A percentile compares a stretch with the other conserved stretches of the same genome.
phyloP scores from a whole-genome alignment of 2,113 vertebrate species.

The Leptosomus discolor region DNA sequence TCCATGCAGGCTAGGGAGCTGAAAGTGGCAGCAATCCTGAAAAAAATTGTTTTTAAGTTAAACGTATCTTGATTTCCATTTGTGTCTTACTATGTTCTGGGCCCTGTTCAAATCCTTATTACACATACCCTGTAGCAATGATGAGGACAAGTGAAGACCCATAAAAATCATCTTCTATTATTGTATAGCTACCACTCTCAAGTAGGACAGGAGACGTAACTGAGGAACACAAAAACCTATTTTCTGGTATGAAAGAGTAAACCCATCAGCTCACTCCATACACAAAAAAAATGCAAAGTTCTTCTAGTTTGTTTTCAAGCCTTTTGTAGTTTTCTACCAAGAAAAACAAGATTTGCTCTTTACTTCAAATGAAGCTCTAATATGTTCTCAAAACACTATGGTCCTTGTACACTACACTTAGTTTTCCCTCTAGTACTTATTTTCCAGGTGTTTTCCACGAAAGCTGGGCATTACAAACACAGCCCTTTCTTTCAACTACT shows the following conservation, averaged over 20 bases:
- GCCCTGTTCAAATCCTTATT: background rate
- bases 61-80: background rate
- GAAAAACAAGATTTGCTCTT: background rate
- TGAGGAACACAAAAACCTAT: background rate
- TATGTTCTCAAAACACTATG: background rate
- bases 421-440: background rate
- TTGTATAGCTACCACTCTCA: background rate
- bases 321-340: background rate
- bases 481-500: background rate
- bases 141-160: background rate
- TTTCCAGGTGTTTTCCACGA: background rate
- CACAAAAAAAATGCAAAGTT: background rate
- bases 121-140: background rate
- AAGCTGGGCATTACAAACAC: background rate
- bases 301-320: background rate
- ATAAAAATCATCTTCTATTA: background rate
- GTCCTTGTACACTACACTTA: background rate
- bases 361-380: background rate
- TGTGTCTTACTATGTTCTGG: background rate
- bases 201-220: background rate
- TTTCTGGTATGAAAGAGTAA: background rate
- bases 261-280: background rate
- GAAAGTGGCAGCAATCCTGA: background rate
- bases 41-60: background rate
- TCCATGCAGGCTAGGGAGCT: rapidly evolving